Evolutionary conservation across 2,113 vertebrate species (phyloP).

Genomic region (Vulpes ferrilata): DNA sequence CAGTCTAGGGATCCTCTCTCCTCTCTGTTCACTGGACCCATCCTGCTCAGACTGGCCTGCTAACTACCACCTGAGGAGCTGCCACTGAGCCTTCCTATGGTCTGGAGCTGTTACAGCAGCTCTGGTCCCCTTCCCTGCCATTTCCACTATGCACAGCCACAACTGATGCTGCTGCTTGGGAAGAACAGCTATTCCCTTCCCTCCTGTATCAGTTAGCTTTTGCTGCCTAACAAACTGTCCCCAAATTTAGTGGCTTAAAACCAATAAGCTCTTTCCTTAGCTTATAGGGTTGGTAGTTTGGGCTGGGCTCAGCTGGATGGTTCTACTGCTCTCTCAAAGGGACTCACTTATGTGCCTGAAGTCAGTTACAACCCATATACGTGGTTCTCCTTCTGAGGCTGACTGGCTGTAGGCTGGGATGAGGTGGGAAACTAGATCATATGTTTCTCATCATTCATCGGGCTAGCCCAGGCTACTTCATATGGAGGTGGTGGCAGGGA

Average conservation of each 20-base stretch:
- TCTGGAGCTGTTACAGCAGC: neutral
- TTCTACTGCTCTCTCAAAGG: neutral
- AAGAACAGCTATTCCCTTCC: slow-evolving; percentile 6
- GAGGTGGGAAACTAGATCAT: neutral
- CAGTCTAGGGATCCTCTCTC: neutral
- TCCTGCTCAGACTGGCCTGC: neutral
- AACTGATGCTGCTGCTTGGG: neutral
- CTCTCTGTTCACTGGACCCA: neutral
- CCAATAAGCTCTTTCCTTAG: neutral
- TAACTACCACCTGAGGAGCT: neutral
- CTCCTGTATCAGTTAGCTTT: neutral
- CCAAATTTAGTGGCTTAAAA: slow-evolving; percentile 25
- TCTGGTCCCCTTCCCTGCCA: neutral
- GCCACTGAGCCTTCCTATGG: neutral
- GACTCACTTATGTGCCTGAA: neutral
- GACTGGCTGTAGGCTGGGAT: neutral
- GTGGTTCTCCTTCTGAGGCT: neutral
- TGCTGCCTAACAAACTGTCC: neutral
- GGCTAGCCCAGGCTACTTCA: neutral
- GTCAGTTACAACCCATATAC: neutral
- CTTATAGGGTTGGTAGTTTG: neutral
- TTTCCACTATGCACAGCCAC: neutral
- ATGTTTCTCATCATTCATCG: neutral
- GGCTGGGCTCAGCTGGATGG: neutral
- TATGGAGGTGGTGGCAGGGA: neutral